These are phyloP conservation scores for Brachionus angularis DNA, from an alignment of 1,140 invertebrate genomes.

Conservation along the genomic window DNA sequence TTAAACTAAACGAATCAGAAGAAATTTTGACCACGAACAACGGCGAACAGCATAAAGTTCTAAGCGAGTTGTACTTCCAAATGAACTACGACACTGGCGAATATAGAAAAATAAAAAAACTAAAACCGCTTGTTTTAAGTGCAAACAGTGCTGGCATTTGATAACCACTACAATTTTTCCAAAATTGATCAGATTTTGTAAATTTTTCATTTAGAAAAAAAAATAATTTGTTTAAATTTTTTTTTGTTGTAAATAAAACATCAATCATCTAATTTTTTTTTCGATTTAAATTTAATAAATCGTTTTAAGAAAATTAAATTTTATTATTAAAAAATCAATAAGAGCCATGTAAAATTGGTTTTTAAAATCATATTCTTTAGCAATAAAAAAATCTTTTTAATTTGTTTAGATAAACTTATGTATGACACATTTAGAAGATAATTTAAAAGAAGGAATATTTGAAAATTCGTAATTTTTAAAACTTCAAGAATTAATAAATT, in stretches of 20 bases:
- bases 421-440: constrained; percentile 36
- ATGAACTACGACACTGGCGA: constrained; percentile 93
- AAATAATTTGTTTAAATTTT: too few species aligned
- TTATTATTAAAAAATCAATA: too few species aligned
- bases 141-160: too few species aligned
- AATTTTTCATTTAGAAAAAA: too few species aligned
- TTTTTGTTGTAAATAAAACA: too few species aligned
- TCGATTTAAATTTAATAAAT: too few species aligned
- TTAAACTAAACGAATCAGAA: constrained; percentile 79
- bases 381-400: background rate
- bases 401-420: constrained; percentile 4
- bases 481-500: background rate
- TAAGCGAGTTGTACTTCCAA: constrained; percentile 85
- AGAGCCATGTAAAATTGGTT: constrained; percentile 12
- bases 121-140: constrained; percentile 45
- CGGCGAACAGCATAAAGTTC: constrained; percentile 64
- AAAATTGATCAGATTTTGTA: too few species aligned
- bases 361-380: background rate
- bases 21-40: constrained; percentile 72
- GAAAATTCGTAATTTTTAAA: constrained; percentile 24
- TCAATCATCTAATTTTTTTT: too few species aligned
- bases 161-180: too few species aligned
- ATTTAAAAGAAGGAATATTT: background rate
- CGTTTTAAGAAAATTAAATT: too few species aligned
- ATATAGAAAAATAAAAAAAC: constrained; percentile 83